Evolutionary conservation across 1,140 invertebrate genomes (phyloP).

Genomic region (Pseudomyrmex sp.): DNA sequence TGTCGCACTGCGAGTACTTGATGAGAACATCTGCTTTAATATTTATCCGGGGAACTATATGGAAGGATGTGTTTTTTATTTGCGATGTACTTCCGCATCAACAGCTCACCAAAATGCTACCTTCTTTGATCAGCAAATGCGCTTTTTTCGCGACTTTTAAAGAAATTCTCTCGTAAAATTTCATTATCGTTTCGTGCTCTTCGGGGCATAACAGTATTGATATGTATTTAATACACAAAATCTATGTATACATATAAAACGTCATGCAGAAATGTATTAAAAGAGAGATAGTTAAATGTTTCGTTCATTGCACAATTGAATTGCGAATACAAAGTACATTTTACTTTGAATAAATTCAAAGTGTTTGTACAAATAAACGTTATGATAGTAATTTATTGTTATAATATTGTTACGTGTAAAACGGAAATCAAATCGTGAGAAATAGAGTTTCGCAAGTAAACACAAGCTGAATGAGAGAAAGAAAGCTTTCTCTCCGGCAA

Average conservation of each 20-base stretch:
- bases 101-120: slow-evolving; percentile 11
- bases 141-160: background rate
- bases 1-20: background rate
- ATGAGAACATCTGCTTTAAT: slow-evolving; percentile 55
- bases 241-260: background rate
- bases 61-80: background rate
- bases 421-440: background rate
- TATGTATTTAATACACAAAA: background rate
- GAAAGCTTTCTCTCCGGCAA: background rate
- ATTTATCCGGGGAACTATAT: slow-evolving; percentile 15
- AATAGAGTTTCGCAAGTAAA: slow-evolving; percentile 10
- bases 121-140: slow-evolving; percentile 2
- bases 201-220: background rate
- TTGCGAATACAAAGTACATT: background rate
- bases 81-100: slow-evolving; percentile 6
- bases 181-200: background rate
- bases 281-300: too few species aligned
- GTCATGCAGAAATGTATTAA: background rate
- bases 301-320: background rate
- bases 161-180: background rate
- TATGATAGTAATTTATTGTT: background rate
- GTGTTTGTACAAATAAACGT: background rate
- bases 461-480: background rate
- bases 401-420: background rate
- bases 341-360: slow-evolving; percentile 6